Percentiles rank a stretch among this genome's conserved stretches.
Evolutionary conservation across 2,797 vertebrate species (phyloP).

Genomic region (Pangasius larnaudii): DNA sequence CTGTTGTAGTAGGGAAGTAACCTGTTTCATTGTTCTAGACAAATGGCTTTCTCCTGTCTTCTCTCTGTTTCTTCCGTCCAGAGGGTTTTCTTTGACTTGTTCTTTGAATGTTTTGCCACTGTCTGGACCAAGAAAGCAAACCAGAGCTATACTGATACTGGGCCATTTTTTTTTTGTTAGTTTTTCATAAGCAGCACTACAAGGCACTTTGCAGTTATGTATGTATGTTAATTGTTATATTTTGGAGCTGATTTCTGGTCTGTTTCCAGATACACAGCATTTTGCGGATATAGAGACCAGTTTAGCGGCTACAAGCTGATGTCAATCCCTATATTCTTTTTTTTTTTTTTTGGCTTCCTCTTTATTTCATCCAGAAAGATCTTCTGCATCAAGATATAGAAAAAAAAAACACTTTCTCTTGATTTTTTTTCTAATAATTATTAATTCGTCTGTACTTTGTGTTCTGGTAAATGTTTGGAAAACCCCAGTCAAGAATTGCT

Average conservation of each 20-base stretch:
- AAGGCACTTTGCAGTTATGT: conserved; percentile 74
- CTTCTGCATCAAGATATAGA: neutral
- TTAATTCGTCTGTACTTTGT: neutral
- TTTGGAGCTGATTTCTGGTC: conserved; percentile 49
- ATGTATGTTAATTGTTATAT: conserved; percentile 57
- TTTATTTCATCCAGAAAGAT: conserved; percentile 30
- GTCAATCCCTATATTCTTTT: conserved; percentile 64
- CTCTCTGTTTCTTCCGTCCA: conserved; percentile 42
- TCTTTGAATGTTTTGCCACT: conserved; percentile 55
- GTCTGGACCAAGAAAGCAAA: conserved; percentile 37
- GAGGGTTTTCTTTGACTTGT: conserved; percentile 51
- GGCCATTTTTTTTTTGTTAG: conserved; percentile 61
- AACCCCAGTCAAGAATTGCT: neutral
- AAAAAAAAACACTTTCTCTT: neutral
- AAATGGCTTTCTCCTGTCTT: neutral
- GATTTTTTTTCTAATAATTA: neutral
- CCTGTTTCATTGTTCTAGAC: conserved; percentile 1
- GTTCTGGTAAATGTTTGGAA: conserved; percentile 11
- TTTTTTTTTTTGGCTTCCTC: conserved; percentile 43
- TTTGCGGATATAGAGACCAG: conserved; percentile 57
- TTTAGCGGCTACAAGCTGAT: conserved; percentile 60
- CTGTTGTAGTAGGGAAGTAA: conserved; percentile 25
- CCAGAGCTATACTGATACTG: conserved; percentile 61
- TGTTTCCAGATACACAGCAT: conserved; percentile 59
- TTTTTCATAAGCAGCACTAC: conserved; percentile 72